Conservation (phyloP, 2,888 invertebrate species). For the Crematogaster levior region DNA sequence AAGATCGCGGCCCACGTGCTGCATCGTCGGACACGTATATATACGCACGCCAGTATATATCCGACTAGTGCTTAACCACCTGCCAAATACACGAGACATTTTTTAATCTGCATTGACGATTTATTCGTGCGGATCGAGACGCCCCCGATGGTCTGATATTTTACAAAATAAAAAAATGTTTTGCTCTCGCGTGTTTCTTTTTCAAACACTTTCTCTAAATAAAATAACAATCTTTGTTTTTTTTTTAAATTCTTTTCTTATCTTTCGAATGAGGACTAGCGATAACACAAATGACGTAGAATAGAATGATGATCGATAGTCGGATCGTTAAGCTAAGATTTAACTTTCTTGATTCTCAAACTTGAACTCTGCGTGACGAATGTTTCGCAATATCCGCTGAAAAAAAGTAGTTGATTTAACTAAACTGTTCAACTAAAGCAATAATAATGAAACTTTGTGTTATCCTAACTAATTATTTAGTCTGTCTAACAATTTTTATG, state of each 20-base stretch:
- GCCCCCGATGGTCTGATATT: neutral
- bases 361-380: neutral
- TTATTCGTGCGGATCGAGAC: constrained; percentile 41
- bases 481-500: too few relatives aligned
- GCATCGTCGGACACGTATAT: constrained; percentile 53
- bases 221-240: neutral
- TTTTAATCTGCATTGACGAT: constrained; percentile 70
- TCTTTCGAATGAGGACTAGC: neutral
- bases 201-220: neutral
- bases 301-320: neutral
- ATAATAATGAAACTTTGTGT: too few relatives aligned
- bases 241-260: too few relatives aligned
- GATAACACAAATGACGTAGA: neutral
- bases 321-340: neutral
- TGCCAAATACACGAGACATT: constrained; percentile 71
- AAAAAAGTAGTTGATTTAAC: too few relatives aligned
- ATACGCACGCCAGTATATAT: constrained; percentile 36
- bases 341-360: neutral
- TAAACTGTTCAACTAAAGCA: too few relatives aligned
- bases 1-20: constrained; percentile 75
- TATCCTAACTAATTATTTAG: too few relatives aligned
- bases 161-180: neutral
- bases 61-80: constrained; percentile 72
- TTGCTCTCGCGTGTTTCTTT: neutral
- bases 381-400: neutral